These are phyloP conservation scores for Heliconius hermathena DNA, from an alignment of 1,140 invertebrate genomes.

Conservation along the genomic window DNA sequence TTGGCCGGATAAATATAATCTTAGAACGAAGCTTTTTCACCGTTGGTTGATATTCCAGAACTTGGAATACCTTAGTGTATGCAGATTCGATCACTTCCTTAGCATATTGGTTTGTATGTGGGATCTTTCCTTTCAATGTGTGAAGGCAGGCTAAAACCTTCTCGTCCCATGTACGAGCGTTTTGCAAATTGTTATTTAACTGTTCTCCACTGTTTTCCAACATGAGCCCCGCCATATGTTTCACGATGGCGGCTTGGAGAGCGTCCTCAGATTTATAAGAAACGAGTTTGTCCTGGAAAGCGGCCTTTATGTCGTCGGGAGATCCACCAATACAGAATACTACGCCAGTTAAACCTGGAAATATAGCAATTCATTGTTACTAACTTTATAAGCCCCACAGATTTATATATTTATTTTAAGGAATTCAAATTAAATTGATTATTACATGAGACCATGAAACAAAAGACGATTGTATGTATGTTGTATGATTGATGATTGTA, in stretches of 20 bases:
- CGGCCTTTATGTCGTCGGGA: slow-evolving; percentile 42
- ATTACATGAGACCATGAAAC: too few species aligned
- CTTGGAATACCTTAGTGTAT: slow-evolving; percentile 35
- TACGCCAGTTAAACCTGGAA: slow-evolving; percentile 51
- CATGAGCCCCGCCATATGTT: slow-evolving; percentile 50
- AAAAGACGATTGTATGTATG: too few species aligned
- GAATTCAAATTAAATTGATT: too few species aligned
- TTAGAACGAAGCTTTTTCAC: slow-evolving; percentile 31
- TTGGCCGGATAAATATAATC: slow-evolving; percentile 28
- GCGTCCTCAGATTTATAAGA: slow-evolving; percentile 41
- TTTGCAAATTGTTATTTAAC: slow-evolving; percentile 24
- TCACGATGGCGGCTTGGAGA: slow-evolving; percentile 43
- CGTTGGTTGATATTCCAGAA: slow-evolving; percentile 27
- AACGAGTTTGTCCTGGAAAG: slow-evolving; percentile 40
- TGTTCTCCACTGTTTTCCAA: not conserved
- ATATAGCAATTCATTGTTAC: not conserved
- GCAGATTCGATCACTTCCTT: slow-evolving; percentile 42
- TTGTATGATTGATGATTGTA: too few species aligned
- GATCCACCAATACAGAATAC: slow-evolving; percentile 52
- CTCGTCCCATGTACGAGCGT: slow-evolving; percentile 41
- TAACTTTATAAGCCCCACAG: too few species aligned
- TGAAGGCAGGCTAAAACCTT: slow-evolving; percentile 42
- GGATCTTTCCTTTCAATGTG: slow-evolving; percentile 39
- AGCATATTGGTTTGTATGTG: slow-evolving; percentile 47
- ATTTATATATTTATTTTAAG: too few species aligned